Evolutionary conservation across 1,140 invertebrate genomes (phyloP).

Genomic region (Olivierus martensii): DNA sequence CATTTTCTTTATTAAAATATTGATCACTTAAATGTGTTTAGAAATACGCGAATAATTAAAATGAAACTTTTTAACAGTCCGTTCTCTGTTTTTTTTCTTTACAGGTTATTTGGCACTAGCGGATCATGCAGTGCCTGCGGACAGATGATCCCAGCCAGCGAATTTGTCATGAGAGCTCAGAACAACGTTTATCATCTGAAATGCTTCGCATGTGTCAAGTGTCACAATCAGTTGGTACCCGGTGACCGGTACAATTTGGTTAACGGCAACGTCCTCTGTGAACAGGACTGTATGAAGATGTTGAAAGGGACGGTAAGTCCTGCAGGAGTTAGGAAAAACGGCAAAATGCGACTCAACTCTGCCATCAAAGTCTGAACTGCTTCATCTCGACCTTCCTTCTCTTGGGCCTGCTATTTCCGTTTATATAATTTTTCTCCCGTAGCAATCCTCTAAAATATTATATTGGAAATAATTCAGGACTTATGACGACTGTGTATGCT

Average conservation of each 20-base stretch:
- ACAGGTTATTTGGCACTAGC: constrained; percentile 73
- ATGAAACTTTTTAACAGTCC: too few relatives aligned
- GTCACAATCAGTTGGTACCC: constrained; percentile 63
- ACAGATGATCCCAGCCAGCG: constrained; percentile 74
- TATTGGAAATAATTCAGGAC: too few relatives aligned
- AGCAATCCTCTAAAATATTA: too few relatives aligned
- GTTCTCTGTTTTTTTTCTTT: constrained; percentile 28
- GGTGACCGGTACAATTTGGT: constrained; percentile 82
- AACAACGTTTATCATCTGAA: constrained; percentile 77
- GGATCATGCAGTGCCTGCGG: constrained; percentile 77
- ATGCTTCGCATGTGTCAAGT: constrained; percentile 87
- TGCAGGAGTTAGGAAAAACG: constrained; percentile 16
- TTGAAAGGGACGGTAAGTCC: constrained; percentile 39
- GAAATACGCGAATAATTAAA: too few relatives aligned
- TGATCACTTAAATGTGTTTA: too few relatives aligned
- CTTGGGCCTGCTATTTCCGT: too few relatives aligned
- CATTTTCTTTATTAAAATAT: too few relatives aligned
- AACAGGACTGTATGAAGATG: constrained; percentile 84
- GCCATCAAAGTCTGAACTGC: constrained; percentile 18
- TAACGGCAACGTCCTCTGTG: constrained; percentile 69
- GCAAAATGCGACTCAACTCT: constrained; percentile 14
- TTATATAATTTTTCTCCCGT: too few relatives aligned
- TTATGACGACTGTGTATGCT: too few relatives aligned
- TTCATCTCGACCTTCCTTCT: too few relatives aligned
- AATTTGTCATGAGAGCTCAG: constrained; percentile 65